A percentile compares a stretch with the other conserved stretches of the same genome.
Evolutionary conservation across 2,888 invertebrate species (phyloP).

Genomic region (Aricia artaxerxes): DNA sequence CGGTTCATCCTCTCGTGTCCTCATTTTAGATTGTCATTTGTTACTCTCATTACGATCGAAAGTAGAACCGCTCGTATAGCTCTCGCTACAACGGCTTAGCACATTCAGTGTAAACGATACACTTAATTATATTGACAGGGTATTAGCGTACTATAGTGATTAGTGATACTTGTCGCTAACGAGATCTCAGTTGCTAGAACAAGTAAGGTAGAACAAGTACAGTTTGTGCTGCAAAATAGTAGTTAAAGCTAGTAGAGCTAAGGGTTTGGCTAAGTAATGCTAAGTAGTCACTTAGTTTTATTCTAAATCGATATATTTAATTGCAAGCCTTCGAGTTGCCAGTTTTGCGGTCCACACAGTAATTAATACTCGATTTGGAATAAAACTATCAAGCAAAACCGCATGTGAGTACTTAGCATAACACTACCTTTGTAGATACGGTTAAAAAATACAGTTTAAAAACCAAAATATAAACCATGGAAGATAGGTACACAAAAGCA

Average conservation of each 20-base stretch:
- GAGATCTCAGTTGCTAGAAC: background rate
- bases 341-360: too few relatives aligned
- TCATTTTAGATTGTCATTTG: conserved; percentile 10
- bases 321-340: too few relatives aligned
- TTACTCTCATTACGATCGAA: conserved; percentile 5
- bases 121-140: conserved; percentile 15
- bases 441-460: background rate
- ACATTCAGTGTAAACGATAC: conserved; percentile 20
- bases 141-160: background rate
- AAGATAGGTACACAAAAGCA: background rate
- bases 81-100: conserved; percentile 17
- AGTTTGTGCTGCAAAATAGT: background rate
- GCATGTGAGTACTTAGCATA: too few relatives aligned
- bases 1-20: too few relatives aligned
- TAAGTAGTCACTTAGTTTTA: too few relatives aligned
- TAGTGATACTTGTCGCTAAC: background rate
- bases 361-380: too few relatives aligned
- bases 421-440: background rate
- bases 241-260: background rate
- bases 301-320: too few relatives aligned
- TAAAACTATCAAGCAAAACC: too few relatives aligned
- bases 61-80: conserved; percentile 7
- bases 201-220: background rate
- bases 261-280: background rate
- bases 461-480: background rate